These are phyloP conservation scores for Yponomeuta malinellus DNA, from an alignment of 2,888 invertebrate genomes.

Conservation along the genomic window DNA sequence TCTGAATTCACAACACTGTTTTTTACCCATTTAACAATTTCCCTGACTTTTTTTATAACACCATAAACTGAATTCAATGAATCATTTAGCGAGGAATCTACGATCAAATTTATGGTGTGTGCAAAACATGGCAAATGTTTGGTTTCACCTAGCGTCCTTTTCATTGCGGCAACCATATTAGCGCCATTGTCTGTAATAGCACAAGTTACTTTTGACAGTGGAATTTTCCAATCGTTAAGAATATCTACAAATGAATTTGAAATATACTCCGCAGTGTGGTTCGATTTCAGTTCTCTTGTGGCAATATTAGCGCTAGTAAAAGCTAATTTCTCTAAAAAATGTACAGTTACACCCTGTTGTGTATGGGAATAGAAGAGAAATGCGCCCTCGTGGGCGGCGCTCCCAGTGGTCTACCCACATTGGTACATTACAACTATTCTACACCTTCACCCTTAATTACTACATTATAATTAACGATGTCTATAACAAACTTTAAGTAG, in stretches of 20 bases:
- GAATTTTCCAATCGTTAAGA: slow-evolving; percentile 13
- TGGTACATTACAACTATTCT: too few relatives aligned
- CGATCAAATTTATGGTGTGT: slow-evolving; percentile 14
- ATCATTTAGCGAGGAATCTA: slow-evolving; percentile 4
- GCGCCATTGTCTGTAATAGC: slow-evolving; percentile 18
- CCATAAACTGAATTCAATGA: slow-evolving; percentile 10
- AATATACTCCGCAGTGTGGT: slow-evolving; percentile 14
- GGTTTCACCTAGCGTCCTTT: slow-evolving; percentile 17
- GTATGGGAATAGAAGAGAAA: too few relatives aligned
- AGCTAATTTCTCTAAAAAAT: slow-evolving; percentile 10
- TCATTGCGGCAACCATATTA: slow-evolving; percentile 17
- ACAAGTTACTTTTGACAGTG: slow-evolving; percentile 12
- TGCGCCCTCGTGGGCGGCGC: too few relatives aligned
- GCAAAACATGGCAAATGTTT: slow-evolving; percentile 21
- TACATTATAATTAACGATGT: too few relatives aligned
- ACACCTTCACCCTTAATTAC: too few relatives aligned
- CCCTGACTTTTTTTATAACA: slow-evolving; percentile 10
- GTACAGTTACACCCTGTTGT: slow-evolving; percentile 14
- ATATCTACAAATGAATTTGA: slow-evolving; percentile 13
- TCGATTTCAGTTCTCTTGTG: slow-evolving; percentile 9
- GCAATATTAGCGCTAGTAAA: slow-evolving; percentile 12
- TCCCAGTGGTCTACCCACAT: too few relatives aligned
- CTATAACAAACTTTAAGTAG: too few relatives aligned
- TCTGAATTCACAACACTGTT: slow-evolving; percentile 17
- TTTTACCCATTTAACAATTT: slow-evolving; percentile 15